Base-by-base conservation (phyloP, 2,888 invertebrate species). In the Coecobrya sp. region DNA sequence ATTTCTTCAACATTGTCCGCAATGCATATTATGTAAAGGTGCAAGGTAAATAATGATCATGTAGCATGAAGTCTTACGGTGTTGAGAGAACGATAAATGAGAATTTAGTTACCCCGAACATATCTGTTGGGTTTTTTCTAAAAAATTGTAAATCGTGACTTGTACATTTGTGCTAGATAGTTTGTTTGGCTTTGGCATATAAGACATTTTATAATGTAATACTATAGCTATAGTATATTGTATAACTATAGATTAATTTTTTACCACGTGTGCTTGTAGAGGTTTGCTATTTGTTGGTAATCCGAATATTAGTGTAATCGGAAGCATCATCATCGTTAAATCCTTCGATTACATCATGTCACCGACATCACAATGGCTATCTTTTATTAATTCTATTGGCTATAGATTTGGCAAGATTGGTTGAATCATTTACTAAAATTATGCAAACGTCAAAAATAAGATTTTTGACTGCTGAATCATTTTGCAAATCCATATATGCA, bases 111-210 rank as follows among this genome's bases (percentile, higher is more conserved):
- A 76, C 76, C 11, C 52, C 65, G 19, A 79, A 79, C 27, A 85
- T 22, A 79, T 52, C 59, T 52, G 36, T 70, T 52, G 36, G 45
- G 79, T 79, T 52, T 79, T 49, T 79, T 59, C 30, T 62, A 85
- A 90, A 79, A 90, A 90, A 89, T 42, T 25, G 55, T 42, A 85
- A 82, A 70, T 89, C 89, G 89, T 89, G 89, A 89, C 89, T 79
- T 84, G 59, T 73, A 73, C 45, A 89, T 89, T 89, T 84, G 84
- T 59, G n/a, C 45, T 13, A 76, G n/a, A 27, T 13, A 76, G 89
- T 10, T 73, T 79, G 62, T 65, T 62, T 62, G 22, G 49, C 36
- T 11, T 10, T 49, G 49, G 49, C 49, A 49, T 62, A n/a, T n/a
- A n/a, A n/a, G n/a, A n/a, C n/a, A n/a, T 62, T 62, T 62, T 22